phyloP scores from a whole-genome alignment of 2,888 invertebrate genomes.

The Caenorhabditis sinica region DNA sequence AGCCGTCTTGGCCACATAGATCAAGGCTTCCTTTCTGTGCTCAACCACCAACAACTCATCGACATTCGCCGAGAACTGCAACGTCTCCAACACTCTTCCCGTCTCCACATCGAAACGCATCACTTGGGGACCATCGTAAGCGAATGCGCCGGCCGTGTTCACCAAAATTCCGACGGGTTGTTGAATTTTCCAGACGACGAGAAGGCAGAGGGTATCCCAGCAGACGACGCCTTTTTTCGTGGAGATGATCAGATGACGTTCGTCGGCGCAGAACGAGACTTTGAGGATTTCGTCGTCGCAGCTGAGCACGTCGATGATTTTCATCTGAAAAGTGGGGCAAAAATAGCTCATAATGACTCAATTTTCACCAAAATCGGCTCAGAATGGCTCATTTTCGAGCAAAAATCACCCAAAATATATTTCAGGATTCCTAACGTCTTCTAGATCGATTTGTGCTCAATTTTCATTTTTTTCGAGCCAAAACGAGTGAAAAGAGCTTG shows the following conservation, averaged over 20 bases:
- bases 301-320: slow-evolving; percentile 59
- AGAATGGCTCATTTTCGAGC: too few relatives aligned
- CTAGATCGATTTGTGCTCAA: too few relatives aligned
- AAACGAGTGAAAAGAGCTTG: too few relatives aligned
- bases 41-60: slow-evolving; percentile 43
- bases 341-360: too few relatives aligned
- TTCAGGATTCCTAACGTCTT: too few relatives aligned
- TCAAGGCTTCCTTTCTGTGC: not conserved
- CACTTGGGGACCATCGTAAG: slow-evolving; percentile 53
- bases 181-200: slow-evolving; percentile 55
- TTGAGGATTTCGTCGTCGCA: slow-evolving; percentile 39
- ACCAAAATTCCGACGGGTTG: slow-evolving; percentile 50
- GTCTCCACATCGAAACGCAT: slow-evolving; percentile 62
- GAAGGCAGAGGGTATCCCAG: slow-evolving; percentile 58
- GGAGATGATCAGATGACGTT: slow-evolving; percentile 50
- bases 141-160: slow-evolving; percentile 39
- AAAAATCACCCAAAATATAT: too few relatives aligned
- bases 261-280: slow-evolving; percentile 42
- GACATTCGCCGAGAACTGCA: slow-evolving; percentile 52
- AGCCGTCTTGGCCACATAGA: slow-evolving; percentile 54
- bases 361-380: too few relatives aligned
- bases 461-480: too few relatives aligned
- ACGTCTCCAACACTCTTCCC: slow-evolving; percentile 47
- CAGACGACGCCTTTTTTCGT: slow-evolving; percentile 58
- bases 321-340: slow-evolving; percentile 58